Evolutionary conservation across 2,888 invertebrate genomes (phyloP).

Genomic region (Zonitis immaculata): DNA sequence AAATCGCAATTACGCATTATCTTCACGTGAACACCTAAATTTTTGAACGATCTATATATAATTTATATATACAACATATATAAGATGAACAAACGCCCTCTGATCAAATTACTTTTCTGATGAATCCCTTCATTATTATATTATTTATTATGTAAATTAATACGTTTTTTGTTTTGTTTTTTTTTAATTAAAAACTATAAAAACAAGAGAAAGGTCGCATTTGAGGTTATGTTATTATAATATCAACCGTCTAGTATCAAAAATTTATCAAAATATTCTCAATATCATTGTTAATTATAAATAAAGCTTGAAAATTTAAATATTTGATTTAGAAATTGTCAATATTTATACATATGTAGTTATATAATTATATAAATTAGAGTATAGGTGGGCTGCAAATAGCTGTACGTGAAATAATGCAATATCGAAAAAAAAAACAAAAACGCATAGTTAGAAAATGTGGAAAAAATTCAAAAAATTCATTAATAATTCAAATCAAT

Average conservation of each 20-base stretch:
- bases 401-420: not conserved
- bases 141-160: no score
- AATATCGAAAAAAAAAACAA: no score
- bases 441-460: not conserved
- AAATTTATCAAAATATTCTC: not conserved
- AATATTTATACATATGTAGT: no score
- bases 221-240: not conserved
- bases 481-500: not conserved
- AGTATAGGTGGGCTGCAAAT: not conserved
- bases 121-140: no score
- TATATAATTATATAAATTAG: not conserved
- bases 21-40: not conserved
- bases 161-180: no score
- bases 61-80: not conserved
- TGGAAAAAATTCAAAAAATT: not conserved
- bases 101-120: not conserved
- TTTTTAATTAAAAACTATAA: not conserved
- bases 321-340: no score
- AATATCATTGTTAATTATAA: not conserved
- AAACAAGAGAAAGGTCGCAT: not conserved
- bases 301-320: no score
- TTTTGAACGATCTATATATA: not conserved
- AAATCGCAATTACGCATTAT: no score
- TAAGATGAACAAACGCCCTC: not conserved
- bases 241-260: not conserved